A percentile compares a stretch with the other conserved stretches of the same genome.
Conservation (phyloP, 1,140 invertebrate species). For the Armadillidium nasatum region DNA sequence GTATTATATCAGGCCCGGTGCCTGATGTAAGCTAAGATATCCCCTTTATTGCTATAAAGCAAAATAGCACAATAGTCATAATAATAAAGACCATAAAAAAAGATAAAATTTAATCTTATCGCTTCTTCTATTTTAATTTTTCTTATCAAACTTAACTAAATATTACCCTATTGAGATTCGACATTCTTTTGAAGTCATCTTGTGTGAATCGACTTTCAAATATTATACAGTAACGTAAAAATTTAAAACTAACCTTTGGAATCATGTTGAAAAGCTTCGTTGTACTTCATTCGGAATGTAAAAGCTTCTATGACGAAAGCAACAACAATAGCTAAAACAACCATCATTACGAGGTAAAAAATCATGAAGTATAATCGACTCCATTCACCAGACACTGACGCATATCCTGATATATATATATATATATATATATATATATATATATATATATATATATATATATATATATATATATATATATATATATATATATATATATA, state of each 20-base stretch:
- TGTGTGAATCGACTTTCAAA: neutral
- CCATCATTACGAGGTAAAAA: conserved; percentile 86
- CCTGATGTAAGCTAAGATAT: too few species aligned
- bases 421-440: too few species aligned
- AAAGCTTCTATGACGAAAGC: conserved; percentile 86
- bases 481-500: too few species aligned
- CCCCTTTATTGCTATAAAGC: too few species aligned
- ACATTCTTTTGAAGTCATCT: too few species aligned
- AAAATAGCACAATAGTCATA: too few species aligned
- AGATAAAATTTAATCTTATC: too few species aligned
- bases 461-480: too few species aligned
- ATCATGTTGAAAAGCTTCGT: conserved; percentile 33
- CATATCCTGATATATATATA: conserved; percentile 50
- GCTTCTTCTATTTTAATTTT: neutral
- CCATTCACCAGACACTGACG: conserved; percentile 48
- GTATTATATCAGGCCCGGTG: too few species aligned
- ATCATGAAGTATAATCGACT: conserved; percentile 77
- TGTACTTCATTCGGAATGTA: conserved; percentile 58
- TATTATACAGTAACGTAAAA: neutral
- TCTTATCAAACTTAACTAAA: neutral
- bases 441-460: too few species aligned
- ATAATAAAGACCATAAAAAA: too few species aligned
- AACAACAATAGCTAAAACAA: conserved; percentile 84
- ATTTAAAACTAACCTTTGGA: conserved; percentile 25
- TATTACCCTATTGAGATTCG: too few species aligned